phyloP scores from a whole-genome alignment of 2,797 vertebrate species.

The Sylvilagus floridanus region DNA sequence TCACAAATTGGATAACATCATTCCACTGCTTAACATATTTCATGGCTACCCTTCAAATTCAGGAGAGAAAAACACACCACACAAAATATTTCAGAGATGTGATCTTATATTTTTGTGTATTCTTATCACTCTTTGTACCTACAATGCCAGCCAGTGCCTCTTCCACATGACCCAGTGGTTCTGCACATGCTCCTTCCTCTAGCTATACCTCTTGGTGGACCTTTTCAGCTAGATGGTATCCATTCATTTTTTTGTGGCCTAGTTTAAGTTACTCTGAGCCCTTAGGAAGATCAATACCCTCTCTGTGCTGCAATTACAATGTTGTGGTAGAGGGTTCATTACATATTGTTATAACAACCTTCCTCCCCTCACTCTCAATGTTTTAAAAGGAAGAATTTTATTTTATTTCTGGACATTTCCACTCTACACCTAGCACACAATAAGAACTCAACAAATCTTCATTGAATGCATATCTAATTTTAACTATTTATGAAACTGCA shows the following conservation, averaged over 20 bases:
- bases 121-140: neutral
- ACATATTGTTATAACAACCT: neutral
- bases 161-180: neutral
- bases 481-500: neutral
- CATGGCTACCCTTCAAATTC: neutral
- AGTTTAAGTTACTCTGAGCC: neutral
- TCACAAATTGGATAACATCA: neutral
- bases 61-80: neutral
- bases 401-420: neutral
- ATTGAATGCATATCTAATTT: neutral
- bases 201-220: neutral
- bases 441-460: neutral
- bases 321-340: neutral
- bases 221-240: too few species aligned
- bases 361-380: neutral
- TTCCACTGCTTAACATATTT: neutral
- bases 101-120: neutral
- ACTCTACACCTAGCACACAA: neutral
- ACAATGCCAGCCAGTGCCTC: fast-evolving
- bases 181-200: neutral
- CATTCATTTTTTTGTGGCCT: neutral
- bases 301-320: neutral
- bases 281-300: neutral
- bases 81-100: neutral
- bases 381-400: neutral